Conservation (phyloP, 2,113 vertebrate species). For the Indicator maculatus region DNA sequence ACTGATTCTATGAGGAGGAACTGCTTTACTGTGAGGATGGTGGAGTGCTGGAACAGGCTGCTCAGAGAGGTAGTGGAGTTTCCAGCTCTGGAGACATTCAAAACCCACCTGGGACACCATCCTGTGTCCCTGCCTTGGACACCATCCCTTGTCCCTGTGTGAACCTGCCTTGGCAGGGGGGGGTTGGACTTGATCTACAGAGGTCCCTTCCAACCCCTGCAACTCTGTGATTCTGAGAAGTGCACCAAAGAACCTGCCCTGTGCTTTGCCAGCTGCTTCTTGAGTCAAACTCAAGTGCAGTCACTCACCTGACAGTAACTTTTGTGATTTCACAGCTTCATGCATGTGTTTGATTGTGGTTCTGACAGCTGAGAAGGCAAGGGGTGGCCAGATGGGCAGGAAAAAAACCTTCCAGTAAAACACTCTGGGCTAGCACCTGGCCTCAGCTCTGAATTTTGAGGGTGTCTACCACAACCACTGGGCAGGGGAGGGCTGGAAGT, state of each 20-base stretch:
- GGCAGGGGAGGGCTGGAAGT: background rate
- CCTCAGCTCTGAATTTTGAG: background rate
- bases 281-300: background rate
- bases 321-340: background rate
- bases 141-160: no score
- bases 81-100: no score
- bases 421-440: rapidly evolving
- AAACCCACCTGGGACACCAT: no score
- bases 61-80: no score
- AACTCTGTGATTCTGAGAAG: background rate
- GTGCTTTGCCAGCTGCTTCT: background rate
- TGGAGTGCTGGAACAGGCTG: no score
- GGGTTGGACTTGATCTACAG: no score
- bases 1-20: no score
- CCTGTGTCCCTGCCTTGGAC: no score
- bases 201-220: no score
- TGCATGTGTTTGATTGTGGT: background rate
- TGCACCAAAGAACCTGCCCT: background rate
- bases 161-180: no score
- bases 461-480: rapidly evolving
- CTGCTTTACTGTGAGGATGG: no score
- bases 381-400: background rate
- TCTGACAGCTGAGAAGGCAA: background rate
- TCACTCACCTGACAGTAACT: background rate
- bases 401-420: background rate